Conservation (phyloP, 2,113 vertebrate genomes). For the Nestor notabilis region DNA sequence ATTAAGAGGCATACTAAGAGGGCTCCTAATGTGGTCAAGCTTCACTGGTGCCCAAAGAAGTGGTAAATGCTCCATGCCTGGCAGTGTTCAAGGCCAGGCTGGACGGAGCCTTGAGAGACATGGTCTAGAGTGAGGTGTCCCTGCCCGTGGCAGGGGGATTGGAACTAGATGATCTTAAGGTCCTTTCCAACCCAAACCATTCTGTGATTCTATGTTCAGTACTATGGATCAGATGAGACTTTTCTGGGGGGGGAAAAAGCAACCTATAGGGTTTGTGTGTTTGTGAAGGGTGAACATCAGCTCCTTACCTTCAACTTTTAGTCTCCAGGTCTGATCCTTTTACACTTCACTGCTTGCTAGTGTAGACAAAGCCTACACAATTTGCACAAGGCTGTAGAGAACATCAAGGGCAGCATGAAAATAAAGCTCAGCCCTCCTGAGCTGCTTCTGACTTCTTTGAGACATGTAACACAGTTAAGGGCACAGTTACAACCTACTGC, state of each 20-base stretch:
- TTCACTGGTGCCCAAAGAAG: neutral
- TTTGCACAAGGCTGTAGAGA: neutral
- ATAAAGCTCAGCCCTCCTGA: neutral
- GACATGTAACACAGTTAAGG: neutral
- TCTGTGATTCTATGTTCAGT: neutral
- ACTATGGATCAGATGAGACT: neutral
- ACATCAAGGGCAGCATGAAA: neutral
- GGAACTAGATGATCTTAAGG: no score
- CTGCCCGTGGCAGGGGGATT: no score
- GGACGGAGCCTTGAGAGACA: no score
- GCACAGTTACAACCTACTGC: neutral
- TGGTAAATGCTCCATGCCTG: no score
- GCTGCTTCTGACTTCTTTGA: neutral
- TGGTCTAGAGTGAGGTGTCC: no score
- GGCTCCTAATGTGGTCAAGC: neutral
- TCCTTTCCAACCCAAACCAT: no score
- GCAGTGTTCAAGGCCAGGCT: no score
- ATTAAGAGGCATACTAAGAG: neutral
- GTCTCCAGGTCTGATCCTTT: neutral
- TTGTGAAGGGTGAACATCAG: neutral
- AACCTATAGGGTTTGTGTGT: neutral
- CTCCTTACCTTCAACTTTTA: neutral
- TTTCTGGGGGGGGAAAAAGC: accelerated
- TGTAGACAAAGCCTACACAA: neutral
- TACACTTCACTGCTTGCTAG: neutral